Evolutionary conservation across 2,888 invertebrate genomes (phyloP), one percentile per base, ranked within the genome.

Genomic region (Xestia c-nigrum): DNA sequence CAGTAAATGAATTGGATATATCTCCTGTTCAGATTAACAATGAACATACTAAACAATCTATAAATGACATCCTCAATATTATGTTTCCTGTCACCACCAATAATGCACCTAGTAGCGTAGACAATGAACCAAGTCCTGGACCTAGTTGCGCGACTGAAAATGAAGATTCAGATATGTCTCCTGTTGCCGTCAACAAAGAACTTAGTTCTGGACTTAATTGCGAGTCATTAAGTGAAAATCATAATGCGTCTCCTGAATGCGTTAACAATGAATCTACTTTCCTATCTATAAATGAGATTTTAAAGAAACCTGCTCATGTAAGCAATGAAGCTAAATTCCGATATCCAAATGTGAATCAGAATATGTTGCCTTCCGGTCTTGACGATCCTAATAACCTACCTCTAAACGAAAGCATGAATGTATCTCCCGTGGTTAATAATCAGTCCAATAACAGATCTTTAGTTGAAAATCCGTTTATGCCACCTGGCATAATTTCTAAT

Each of bases 21-120:
- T 63, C 61, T 63, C 61, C 21, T 63, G 38, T 40, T 38, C 38
- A 63, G 5, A 21, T 12, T 38, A 63, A 38, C 61, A 63, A 40
- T 21, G n/a, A 64, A 64, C 43, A 16, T 64, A 43, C 64, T n/a
- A 16, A 64, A 14, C 43, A 64, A n/a, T 43, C 64, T 64, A 14
- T 14, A 43, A 64, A 64, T 43, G 43, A 64, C 43, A 64, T 43
- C n/a, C 7, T 64, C n/a, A n/a, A 64, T 64, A 14, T 64, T 64
- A 14, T 64, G 43, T 64, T 64, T 43, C n/a, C 64, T n/a, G 43
- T 14, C 43, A 19, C 14, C 4, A n/a, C n/a, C n/a, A 43, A 64
- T 38, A 64, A 64, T 64, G 14, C 21, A n/a, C n/a, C 14, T 43
- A n/a, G n/a, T n/a, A 6, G 14, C n/a, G 63, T 64, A 64, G 40